Base-by-base conservation (phyloP, 2,797 vertebrate species). In the Hydrophis major region DNA sequence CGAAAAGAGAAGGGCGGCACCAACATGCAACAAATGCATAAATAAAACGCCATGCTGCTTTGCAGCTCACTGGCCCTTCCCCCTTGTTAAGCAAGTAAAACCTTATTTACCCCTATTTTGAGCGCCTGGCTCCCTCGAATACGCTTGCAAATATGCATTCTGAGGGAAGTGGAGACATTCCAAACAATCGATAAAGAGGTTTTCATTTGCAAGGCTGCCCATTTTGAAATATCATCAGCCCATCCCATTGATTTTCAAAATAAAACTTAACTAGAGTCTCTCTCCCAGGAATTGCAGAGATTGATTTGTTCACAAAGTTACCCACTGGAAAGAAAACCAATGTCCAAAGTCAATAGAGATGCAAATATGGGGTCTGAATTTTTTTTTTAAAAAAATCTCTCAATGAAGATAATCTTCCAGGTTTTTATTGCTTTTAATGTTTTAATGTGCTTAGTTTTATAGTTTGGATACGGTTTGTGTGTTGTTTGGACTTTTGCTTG, bases 251-350 rank as follows among this genome's bases (percentile, higher is more conserved):
- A 94, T 95, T 96, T 93, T 90, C 92, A 14, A 95, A 95, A 91
- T 94, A 93, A 95, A 96, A 94, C 93, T 88, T 86, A 93, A 96
- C 57, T 94, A 94, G 93, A 89, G n/a, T 66, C 55, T 94, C 96
- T 96, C 96, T 96, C 95, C 27, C 32, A 95, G 96, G 96, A 96
- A 94, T 90, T 94, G 88, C 55, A 53, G 37, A 94, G 95, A 97
- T 97, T 96, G 96, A 97, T 97, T 96, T 95, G 94, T 94, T 96
- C 95, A 95, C 94, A 74, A 88, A 96, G 93, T 94, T 93, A 93
- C 94, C 95, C 94, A 93, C 92, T 94, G 92, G 92, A 95, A 97
- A 91, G 93, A 86, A 96, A 95, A 53, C 92, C 91, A 92, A 92
- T 95, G 94, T 93, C 91, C 92, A 95, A 96, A 97, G 94, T 95